Percentiles rank a stretch among this genome's conserved stretches.
These are phyloP conservation scores for Luidia sarsii DNA, from an alignment of 53 echinoderm and acorn worm genomes.

Conservation along the genomic window DNA sequence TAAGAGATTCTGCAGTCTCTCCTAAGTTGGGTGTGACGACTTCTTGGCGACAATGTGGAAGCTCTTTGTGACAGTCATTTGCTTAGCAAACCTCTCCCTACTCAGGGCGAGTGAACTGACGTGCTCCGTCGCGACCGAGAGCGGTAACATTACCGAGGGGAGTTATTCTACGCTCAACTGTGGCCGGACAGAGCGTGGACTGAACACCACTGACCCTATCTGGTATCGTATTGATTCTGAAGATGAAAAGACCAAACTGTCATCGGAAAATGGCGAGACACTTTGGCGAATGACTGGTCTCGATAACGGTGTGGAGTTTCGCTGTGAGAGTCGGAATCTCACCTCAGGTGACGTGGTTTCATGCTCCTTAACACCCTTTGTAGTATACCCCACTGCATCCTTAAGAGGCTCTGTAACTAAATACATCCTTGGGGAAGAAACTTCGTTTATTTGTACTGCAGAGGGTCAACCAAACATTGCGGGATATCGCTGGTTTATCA, in stretches of 20 bases:
- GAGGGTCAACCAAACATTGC: conserved; percentile 23
- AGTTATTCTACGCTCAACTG: conserved; percentile 2
- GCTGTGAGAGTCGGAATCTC: conserved; percentile 4
- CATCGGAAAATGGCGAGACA: neutral
- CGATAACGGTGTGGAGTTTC: conserved; percentile 43
- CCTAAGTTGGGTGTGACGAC: no score
- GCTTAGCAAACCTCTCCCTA: no score
- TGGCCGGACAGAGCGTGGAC: neutral
- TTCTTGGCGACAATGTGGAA: no score
- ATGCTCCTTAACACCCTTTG: conserved; percentile 16
- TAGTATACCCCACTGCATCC: neutral
- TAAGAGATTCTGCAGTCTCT: no score
- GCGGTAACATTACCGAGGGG: neutral
- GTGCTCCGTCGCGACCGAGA: neutral
- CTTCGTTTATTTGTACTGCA: conserved; percentile 16
- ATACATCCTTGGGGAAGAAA: neutral
- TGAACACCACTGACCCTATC: neutral
- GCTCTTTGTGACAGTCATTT: no score
- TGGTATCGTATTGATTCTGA: conserved; percentile 10
- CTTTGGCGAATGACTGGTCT: conserved; percentile 8
- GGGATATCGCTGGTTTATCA: conserved; percentile 20
- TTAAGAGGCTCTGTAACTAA: neutral
- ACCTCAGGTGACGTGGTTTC: neutral
- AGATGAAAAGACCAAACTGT: neutral
- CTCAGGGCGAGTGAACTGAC: neutral